A percentile compares a stretch with the other conserved stretches of the same genome.
These are phyloP conservation scores for Cyclura pinguis DNA, from an alignment of 2,797 vertebrate genomes.

Conservation along the genomic window DNA sequence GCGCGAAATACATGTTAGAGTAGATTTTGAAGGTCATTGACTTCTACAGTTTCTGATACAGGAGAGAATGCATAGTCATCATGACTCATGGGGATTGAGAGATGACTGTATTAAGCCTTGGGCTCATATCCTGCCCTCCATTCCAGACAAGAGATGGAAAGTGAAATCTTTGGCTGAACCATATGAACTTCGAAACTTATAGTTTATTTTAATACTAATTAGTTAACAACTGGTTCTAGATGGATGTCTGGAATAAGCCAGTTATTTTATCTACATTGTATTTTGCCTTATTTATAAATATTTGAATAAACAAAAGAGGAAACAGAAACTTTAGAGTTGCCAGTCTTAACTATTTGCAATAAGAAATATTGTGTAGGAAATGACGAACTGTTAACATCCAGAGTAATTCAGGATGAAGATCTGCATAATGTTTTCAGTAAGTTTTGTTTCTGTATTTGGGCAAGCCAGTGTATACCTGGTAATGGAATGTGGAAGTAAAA, in stretches of 20 bases:
- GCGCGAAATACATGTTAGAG: no score
- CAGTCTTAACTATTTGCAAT: not conserved
- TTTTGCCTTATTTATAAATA: not conserved
- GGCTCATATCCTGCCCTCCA: not conserved
- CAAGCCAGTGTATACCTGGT: conserved; percentile 54
- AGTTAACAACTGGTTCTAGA: not conserved
- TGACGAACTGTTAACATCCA: not conserved
- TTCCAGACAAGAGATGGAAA: not conserved
- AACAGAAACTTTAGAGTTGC: not conserved
- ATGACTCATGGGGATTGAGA: not conserved
- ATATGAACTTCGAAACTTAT: not conserved
- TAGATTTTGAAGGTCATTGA: no score
- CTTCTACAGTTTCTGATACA: not conserved
- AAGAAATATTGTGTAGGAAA: not conserved
- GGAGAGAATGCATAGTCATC: not conserved
- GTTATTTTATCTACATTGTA: not conserved
- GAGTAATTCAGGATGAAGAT: not conserved
- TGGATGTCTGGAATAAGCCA: not conserved
- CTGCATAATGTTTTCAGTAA: not conserved
- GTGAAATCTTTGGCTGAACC: not conserved
- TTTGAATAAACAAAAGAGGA: not conserved
- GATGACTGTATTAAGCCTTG: not conserved
- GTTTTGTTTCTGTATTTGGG: conserved; percentile 42
- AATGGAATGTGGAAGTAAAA: not conserved
- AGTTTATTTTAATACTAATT: not conserved